Percentiles rank a stretch among this genome's conserved stretches.
These are phyloP conservation scores for Magallana ariakensis DNA, from an alignment of 1,140 invertebrate genomes.

Conservation along the genomic window DNA sequence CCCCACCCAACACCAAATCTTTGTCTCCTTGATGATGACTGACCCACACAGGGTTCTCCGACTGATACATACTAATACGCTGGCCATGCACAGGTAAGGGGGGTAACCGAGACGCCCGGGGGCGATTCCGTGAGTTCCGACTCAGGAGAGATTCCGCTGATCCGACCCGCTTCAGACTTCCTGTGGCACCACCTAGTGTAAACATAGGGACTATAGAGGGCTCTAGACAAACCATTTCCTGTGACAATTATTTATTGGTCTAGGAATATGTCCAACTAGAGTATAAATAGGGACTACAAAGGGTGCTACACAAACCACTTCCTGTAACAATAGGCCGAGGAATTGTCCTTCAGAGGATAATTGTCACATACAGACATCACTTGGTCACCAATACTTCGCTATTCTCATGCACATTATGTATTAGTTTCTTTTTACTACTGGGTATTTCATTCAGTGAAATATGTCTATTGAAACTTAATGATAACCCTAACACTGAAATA, in stretches of 20 bases:
- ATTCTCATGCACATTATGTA: too few relatives aligned
- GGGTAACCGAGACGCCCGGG: slow-evolving; percentile 26
- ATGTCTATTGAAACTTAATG: too few relatives aligned
- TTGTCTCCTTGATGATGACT: background rate
- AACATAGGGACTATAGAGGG: background rate
- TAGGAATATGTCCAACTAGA: too few relatives aligned
- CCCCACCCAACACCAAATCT: too few relatives aligned
- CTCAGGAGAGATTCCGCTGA: slow-evolving; percentile 56
- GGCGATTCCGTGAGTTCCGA: slow-evolving; percentile 25
- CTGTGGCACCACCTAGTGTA: slow-evolving; percentile 28
- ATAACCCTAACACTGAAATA: too few relatives aligned
- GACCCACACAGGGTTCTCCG: background rate
- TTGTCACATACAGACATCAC: too few relatives aligned
- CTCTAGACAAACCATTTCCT: background rate
- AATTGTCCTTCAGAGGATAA: too few relatives aligned
- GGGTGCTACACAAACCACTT: background rate
- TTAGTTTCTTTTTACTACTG: too few relatives aligned
- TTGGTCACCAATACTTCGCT: too few relatives aligned
- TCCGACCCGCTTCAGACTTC: slow-evolving; percentile 73
- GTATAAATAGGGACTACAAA: background rate
- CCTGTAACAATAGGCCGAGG: too few relatives aligned
- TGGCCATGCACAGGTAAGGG: slow-evolving; percentile 52
- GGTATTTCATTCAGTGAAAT: too few relatives aligned
- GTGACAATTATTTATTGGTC: too few relatives aligned
- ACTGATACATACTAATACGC: slow-evolving; percentile 41